These are phyloP conservation scores for Tetropium fuscum DNA, from an alignment of 2,888 invertebrate genomes.

Conservation along the genomic window DNA sequence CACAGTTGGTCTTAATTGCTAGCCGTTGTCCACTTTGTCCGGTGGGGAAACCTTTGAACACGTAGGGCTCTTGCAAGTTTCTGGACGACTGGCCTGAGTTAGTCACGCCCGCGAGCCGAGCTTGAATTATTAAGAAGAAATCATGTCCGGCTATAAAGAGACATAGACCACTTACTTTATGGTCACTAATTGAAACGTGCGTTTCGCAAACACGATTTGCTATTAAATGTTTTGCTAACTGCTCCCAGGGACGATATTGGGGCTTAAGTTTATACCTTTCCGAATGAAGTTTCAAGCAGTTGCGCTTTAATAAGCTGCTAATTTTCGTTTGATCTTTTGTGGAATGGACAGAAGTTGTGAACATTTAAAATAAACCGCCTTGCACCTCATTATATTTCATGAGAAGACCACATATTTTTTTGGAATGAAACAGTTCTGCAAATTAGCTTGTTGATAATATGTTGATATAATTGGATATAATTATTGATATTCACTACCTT, in stretches of 20 bases:
- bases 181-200: slow-evolving; percentile 54
- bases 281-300: slow-evolving; percentile 10
- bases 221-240: slow-evolving; percentile 31
- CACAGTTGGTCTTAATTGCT: slow-evolving; percentile 57
- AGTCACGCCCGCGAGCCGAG: slow-evolving; percentile 53
- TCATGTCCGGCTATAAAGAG: slow-evolving; percentile 50
- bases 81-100: slow-evolving; percentile 40
- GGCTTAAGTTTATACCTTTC: slow-evolving; percentile 18
- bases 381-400: too few species aligned
- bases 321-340: slow-evolving; percentile 16
- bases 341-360: background rate
- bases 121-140: slow-evolving; percentile 61
- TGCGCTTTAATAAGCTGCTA: slow-evolving; percentile 15
- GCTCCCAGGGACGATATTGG: slow-evolving; percentile 15
- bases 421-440: too few species aligned
- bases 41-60: slow-evolving; percentile 56
- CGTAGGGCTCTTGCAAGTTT: slow-evolving; percentile 44
- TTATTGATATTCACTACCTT: too few species aligned
- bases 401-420: too few species aligned
- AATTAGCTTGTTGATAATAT: too few species aligned
- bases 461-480: too few species aligned
- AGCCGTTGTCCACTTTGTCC: slow-evolving; percentile 55
- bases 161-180: slow-evolving; percentile 54
- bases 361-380: background rate
- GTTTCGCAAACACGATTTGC: slow-evolving; percentile 47